A percentile compares a stretch with the other conserved stretches of the same genome.
Evolutionary conservation across 1,140 invertebrate genomes (phyloP).

Genomic region (Drosophila parabipectinata): DNA sequence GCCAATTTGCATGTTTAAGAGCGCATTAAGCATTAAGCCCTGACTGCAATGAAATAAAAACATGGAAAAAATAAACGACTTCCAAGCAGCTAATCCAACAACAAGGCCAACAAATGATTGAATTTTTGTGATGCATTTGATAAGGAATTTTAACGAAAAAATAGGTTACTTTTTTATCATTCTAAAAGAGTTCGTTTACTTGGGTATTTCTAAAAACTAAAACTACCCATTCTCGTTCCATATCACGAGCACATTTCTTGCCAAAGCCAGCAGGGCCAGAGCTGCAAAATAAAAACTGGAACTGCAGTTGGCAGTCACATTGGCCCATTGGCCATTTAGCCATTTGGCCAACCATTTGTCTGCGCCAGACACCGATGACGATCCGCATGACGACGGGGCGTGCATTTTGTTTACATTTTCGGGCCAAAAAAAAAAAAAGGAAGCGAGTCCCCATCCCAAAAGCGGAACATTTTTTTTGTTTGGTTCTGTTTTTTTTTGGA

Average conservation of each 20-base stretch:
- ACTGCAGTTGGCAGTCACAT: conserved; percentile 71
- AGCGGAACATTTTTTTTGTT: conserved; percentile 19
- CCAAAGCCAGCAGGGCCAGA: conserved; percentile 23
- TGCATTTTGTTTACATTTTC: conserved; percentile 77
- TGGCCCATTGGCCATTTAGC: conserved; percentile 72
- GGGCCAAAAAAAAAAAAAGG: conserved; percentile 25
- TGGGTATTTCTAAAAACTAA: conserved; percentile 44
- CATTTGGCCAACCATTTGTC: conserved; percentile 76
- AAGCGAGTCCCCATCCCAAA: conserved; percentile 9
- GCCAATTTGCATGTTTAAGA: conserved; percentile 75
- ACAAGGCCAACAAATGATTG: conserved; percentile 32
- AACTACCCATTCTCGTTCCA: conserved; percentile 16
- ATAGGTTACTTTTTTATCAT: background rate
- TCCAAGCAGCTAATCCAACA: conserved; percentile 37
- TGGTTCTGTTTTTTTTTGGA: conserved; percentile 14
- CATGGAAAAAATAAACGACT: background rate
- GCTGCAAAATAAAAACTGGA: conserved; percentile 2
- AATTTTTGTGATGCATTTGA: conserved; percentile 14
- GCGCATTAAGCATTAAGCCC: conserved; percentile 62
- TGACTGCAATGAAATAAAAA: conserved; percentile 8
- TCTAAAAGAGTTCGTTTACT: conserved; percentile 36
- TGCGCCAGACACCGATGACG: conserved; percentile 66
- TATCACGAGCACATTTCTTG: conserved; percentile 57
- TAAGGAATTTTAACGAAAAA: conserved; percentile 3
- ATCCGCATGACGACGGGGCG: conserved; percentile 62